Conservation (phyloP, 2,888 invertebrate genomes). For the Ditula angustiorana region DNA sequence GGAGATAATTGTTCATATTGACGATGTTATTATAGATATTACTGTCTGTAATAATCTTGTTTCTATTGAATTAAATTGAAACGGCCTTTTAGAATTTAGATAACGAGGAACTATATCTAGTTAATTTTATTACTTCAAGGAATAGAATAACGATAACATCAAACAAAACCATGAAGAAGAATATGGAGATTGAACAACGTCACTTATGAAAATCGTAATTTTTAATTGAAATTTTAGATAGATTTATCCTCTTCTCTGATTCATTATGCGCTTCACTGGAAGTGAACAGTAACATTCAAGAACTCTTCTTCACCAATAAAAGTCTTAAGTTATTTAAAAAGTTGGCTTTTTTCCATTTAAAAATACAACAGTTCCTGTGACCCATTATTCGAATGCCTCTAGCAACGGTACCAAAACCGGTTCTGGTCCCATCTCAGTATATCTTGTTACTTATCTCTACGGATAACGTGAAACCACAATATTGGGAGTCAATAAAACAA, state of each 20-base stretch:
- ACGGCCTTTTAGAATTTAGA: no score
- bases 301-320: neutral
- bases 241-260: no score
- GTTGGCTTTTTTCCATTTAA: conserved; percentile 15
- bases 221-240: no score
- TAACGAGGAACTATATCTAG: neutral
- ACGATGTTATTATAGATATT: conserved; percentile 20
- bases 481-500: conserved; percentile 35
- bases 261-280: no score
- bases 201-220: no score
- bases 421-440: conserved; percentile 44
- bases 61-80: neutral
- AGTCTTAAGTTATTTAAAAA: neutral
- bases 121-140: neutral
- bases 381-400: conserved; percentile 67
- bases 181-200: no score
- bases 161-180: no score
- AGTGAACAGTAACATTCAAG: no score
- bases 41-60: conserved; percentile 14
- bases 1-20: conserved; percentile 25
- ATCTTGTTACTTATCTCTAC: conserved; percentile 29
- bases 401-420: conserved; percentile 68
- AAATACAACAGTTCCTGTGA: conserved; percentile 56
- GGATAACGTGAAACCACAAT: conserved; percentile 26
- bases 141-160: neutral